Conservation (phyloP, 1,140 invertebrate species). For the Drosophila truncata region DNA sequence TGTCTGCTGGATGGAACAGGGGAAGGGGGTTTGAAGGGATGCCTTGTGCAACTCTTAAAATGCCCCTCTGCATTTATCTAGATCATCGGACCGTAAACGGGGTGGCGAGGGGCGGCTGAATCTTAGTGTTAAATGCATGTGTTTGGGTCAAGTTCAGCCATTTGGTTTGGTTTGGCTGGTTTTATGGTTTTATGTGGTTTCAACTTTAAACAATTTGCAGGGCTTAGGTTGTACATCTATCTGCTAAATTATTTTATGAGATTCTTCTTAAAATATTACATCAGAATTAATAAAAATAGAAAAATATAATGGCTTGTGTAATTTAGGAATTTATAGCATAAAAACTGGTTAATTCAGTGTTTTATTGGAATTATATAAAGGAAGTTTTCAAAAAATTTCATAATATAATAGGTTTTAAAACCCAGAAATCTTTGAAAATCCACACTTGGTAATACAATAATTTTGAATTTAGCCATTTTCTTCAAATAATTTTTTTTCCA, state of each 20-base stretch:
- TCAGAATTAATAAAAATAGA: neutral
- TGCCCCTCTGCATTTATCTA: conserved; percentile 53
- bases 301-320: too few species aligned
- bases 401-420: too few species aligned
- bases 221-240: neutral
- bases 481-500: neutral
- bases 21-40: neutral
- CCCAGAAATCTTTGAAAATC: too few species aligned
- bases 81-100: conserved; percentile 55
- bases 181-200: conserved; percentile 10
- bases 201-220: neutral
- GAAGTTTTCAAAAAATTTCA: too few species aligned
- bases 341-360: neutral
- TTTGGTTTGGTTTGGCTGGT: conserved; percentile 2
- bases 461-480: too few species aligned
- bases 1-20: neutral
- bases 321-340: neutral
- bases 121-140: conserved; percentile 25
- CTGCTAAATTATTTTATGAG: neutral
- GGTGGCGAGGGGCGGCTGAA: conserved; percentile 14
- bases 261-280: neutral
- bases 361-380: neutral
- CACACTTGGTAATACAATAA: neutral
- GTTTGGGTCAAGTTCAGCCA: conserved; percentile 68
- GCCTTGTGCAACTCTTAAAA: conserved; percentile 51